A percentile compares a stretch with the other conserved stretches of the same genome.
phyloP scores from a whole-genome alignment of 2,113 vertebrate genomes.

The Salvelinus fontinalis region DNA sequence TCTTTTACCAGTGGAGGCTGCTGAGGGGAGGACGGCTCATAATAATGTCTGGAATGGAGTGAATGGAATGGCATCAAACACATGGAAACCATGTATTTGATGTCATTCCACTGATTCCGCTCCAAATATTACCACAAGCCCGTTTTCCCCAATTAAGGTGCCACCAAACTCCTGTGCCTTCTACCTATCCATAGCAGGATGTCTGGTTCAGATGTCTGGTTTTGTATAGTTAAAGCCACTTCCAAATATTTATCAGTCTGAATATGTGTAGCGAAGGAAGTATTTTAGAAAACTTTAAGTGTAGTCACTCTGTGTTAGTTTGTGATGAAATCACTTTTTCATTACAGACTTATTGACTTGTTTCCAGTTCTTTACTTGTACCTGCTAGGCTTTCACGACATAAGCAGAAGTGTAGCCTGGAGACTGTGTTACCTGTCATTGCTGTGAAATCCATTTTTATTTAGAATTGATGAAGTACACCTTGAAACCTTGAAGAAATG shows the following conservation, averaged over 20 bases:
- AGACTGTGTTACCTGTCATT: not conserved
- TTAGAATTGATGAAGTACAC: not conserved
- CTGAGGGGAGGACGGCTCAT: too few species aligned
- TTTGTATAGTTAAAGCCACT: constrained; percentile 6
- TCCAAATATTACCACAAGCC: too few species aligned
- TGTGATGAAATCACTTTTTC: not conserved
- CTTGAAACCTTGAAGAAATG: not conserved
- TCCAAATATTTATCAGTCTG: not conserved
- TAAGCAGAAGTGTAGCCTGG: not conserved
- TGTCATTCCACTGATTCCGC: too few species aligned
- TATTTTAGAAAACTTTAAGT: not conserved
- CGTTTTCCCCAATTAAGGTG: too few species aligned
- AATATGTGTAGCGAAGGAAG: not conserved
- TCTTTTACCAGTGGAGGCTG: not conserved
- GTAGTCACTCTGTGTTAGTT: not conserved
- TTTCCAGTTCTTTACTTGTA: not conserved
- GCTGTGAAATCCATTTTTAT: not conserved
- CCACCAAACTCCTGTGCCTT: not conserved
- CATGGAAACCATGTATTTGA: too few species aligned
- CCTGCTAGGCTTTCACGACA: not conserved
- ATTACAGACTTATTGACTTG: not conserved
- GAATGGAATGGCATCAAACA: too few species aligned
- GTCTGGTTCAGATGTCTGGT: not conserved
- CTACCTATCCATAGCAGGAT: constrained; percentile 1
- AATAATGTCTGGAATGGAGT: too few species aligned